Conservation (phyloP, 2,888 invertebrate genomes). For the Euplagia quadripunctaria region DNA sequence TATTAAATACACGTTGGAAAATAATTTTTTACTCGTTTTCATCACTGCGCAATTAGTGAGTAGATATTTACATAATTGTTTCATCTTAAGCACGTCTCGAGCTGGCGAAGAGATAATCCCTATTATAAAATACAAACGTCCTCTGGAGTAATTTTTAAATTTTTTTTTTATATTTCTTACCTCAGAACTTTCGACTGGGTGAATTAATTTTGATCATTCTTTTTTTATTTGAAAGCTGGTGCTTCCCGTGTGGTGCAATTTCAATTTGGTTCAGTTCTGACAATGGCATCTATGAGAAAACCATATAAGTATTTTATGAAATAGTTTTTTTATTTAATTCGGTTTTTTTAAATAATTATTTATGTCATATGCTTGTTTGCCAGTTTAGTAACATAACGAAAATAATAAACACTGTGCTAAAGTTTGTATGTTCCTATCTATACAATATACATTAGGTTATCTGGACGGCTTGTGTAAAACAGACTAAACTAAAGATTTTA, state of each 20-base stretch:
- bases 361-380: too few relatives aligned
- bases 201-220: too few relatives aligned
- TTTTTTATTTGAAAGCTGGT: too few relatives aligned
- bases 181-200: too few relatives aligned
- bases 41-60: constrained; percentile 59
- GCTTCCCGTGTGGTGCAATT: too few relatives aligned
- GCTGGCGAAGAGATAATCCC: constrained; percentile 47
- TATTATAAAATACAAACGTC: constrained; percentile 45
- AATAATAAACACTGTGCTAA: background rate
- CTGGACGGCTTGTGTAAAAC: background rate
- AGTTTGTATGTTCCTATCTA: background rate
- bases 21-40: constrained; percentile 41
- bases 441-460: background rate
- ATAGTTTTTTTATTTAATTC: too few relatives aligned
- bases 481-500: background rate
- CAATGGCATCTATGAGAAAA: too few relatives aligned
- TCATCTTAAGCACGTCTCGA: constrained; percentile 52
- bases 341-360: too few relatives aligned
- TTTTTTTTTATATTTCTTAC: too few relatives aligned
- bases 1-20: constrained; percentile 34
- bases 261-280: too few relatives aligned
- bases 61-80: constrained; percentile 64
- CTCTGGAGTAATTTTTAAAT: too few relatives aligned
- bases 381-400: background rate
- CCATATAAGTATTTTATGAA: too few relatives aligned